phyloP scores from a whole-genome alignment of 2,113 vertebrate species.

The Ondatra zibethicus region DNA sequence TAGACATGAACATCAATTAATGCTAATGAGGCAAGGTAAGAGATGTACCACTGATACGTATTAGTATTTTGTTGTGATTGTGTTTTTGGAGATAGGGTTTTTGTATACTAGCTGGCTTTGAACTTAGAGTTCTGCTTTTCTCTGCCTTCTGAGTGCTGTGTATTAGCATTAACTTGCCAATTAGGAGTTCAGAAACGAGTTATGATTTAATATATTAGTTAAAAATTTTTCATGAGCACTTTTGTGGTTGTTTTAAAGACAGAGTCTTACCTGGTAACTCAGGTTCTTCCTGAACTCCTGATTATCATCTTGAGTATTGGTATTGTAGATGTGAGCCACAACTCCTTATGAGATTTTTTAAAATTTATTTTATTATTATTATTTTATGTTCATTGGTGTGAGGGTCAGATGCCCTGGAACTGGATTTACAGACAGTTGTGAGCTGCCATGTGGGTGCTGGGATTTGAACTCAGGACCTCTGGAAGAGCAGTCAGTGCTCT shows the following conservation, averaged over 20 bases:
- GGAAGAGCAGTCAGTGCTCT: no score
- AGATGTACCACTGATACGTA: not conserved
- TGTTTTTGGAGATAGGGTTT: not conserved
- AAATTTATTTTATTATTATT: no score
- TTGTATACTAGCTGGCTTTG: not conserved
- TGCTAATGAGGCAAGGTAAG: conserved; percentile 98
- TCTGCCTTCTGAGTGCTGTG: not conserved
- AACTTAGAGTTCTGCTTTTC: not conserved
- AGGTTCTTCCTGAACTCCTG: not conserved
- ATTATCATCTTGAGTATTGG: not conserved
- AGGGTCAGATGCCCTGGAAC: no score
- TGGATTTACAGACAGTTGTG: no score
- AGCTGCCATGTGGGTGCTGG: no score
- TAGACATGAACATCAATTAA: conserved; percentile 98
- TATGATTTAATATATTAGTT: not conserved
- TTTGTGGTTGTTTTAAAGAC: not conserved
- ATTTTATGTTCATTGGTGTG: no score
- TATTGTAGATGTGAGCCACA: not conserved
- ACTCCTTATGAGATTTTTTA: no score
- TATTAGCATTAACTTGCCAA: not conserved
- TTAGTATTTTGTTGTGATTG: not conserved
- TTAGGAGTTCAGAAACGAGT: conserved; percentile 17
- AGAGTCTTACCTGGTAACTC: not conserved
- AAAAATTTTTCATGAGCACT: not conserved
- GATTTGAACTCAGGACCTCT: no score